Conservation (phyloP, 2,797 vertebrate species). For the Diplodus puntazzo region DNA sequence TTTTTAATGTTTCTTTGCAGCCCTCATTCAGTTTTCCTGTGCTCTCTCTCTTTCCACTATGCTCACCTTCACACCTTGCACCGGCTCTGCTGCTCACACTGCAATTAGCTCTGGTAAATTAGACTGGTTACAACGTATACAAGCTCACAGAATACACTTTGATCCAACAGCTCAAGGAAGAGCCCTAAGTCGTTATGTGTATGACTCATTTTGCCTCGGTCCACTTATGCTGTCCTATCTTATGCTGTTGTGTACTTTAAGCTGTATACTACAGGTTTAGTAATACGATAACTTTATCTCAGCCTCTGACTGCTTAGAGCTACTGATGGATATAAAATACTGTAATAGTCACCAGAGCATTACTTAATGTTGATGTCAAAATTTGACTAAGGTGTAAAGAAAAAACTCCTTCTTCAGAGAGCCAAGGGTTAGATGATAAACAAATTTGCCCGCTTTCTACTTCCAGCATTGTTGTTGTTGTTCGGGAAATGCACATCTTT, state of each 20-base stretch:
- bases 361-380: conserved; percentile 28
- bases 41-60: conserved; percentile 37
- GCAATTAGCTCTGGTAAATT: conserved; percentile 76
- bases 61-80: conserved; percentile 54
- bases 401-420: conserved; percentile 26
- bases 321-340: conserved; percentile 35
- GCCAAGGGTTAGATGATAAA: conserved; percentile 8
- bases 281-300: conserved; percentile 34
- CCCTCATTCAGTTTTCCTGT: conserved; percentile 24
- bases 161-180: conserved; percentile 29
- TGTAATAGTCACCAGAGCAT: conserved; percentile 16
- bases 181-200: conserved; percentile 32
- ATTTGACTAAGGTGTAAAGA: conserved; percentile 17
- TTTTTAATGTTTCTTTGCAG: conserved; percentile 40
- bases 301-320: conserved; percentile 21
- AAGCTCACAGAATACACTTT: conserved; percentile 48
- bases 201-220: conserved; percentile 20
- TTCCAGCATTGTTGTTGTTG: neutral
- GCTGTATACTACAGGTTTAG: conserved; percentile 38
- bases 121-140: conserved; percentile 58
- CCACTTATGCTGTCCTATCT: neutral
- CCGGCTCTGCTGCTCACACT: conserved; percentile 51
- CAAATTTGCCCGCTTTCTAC: conserved; percentile 6
- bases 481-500: neutral
- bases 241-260: conserved; percentile 14